phyloP scores from a whole-genome alignment of 2,113 vertebrate genomes.

The Fukomys damarensis region DNA sequence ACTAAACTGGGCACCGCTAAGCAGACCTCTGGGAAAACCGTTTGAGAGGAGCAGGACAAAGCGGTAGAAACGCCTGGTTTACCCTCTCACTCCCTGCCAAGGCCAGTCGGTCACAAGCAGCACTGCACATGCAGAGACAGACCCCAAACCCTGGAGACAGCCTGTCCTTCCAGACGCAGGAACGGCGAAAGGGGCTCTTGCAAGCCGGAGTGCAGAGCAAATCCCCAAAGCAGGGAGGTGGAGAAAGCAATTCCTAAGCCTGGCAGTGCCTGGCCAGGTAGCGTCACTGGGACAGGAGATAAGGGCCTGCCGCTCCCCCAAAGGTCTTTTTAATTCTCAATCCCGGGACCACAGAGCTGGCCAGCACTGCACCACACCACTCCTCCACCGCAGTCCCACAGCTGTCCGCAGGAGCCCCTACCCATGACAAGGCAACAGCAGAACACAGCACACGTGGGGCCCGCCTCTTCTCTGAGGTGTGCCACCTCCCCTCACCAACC shows the following conservation, averaged over 20 bases:
- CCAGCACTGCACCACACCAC: background rate
- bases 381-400: background rate
- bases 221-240: background rate
- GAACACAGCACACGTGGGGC: background rate
- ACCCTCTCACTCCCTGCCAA: background rate
- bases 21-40: background rate
- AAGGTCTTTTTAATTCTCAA: background rate
- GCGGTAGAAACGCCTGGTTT: background rate
- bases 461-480: background rate
- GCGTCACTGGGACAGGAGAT: background rate
- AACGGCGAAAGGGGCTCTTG: too few relatives aligned
- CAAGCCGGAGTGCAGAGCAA: background rate
- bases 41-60: background rate
- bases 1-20: background rate
- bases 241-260: background rate
- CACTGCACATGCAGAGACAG: background rate
- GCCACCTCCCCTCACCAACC: background rate
- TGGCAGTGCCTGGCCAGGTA: background rate
- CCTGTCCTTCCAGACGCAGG: background rate
- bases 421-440: background rate
- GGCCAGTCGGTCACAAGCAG: background rate
- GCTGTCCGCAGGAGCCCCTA: background rate
- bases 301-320: background rate
- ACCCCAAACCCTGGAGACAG: background rate
- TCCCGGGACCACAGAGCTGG: too few relatives aligned